Conservation (phyloP, 2,797 vertebrate species). For the Glossophaga mutica region DNA sequence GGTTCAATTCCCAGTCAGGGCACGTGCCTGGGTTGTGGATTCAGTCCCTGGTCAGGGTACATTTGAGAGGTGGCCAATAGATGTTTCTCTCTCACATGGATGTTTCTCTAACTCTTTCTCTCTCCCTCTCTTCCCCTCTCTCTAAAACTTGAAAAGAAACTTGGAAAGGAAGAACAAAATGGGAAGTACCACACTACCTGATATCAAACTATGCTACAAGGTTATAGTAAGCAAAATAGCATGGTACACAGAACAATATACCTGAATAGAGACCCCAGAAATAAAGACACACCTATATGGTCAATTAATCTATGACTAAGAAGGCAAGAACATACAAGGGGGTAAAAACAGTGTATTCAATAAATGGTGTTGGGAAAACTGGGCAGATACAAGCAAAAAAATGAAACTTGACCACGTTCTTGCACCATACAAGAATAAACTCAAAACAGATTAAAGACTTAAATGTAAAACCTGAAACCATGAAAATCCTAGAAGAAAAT, state of each 20-base stretch:
- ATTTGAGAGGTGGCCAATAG: no score
- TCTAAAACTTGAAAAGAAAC: neutral
- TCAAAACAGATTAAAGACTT: no score
- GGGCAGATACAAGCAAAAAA: no score
- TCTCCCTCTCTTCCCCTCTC: neutral
- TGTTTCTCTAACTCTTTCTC: neutral
- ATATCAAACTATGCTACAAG: neutral
- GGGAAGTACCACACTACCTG: neutral
- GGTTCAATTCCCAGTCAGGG: neutral
- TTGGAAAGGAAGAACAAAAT: neutral
- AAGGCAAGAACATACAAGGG: no score
- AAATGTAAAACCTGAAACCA: no score
- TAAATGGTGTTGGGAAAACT: no score
- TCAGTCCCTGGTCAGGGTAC: no score
- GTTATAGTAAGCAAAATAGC: neutral
- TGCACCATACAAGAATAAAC: no score
- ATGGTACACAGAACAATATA: neutral
- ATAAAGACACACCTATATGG: neutral
- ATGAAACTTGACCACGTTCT: no score
- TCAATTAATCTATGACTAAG: neutral
- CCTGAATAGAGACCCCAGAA: neutral
- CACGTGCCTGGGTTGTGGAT: neutral
- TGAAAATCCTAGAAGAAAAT: no score
- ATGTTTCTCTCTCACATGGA: neutral
- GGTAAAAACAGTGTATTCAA: no score